Conservation (phyloP, 1,140 invertebrate genomes). For the Plutomurus gul region DNA sequence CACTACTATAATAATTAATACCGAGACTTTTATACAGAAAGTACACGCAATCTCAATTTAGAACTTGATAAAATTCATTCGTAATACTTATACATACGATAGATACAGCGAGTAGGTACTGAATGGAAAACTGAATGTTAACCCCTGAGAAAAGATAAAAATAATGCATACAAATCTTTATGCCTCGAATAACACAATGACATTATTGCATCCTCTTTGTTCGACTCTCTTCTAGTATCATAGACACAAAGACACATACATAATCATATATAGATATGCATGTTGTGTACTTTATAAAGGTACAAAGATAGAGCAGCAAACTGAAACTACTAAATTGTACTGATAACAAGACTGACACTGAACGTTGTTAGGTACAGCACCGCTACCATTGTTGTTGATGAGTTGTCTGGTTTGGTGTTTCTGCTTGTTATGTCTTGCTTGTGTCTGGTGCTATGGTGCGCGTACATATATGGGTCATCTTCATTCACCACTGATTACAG, state of each 20-base stretch:
- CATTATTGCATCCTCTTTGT: background rate
- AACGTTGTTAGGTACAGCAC: background rate
- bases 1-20: too few relatives aligned
- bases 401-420: too few relatives aligned
- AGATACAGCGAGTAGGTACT: background rate
- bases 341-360: background rate
- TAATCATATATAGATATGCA: background rate
- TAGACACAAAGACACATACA: background rate
- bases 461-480: conserved; percentile 1
- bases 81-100: background rate
- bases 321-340: background rate
- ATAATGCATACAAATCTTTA: background rate
- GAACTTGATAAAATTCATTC: background rate
- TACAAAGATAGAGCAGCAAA: too few relatives aligned
- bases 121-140: background rate
- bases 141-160: background rate
- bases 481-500: conserved; percentile 13
- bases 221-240: too few relatives aligned
- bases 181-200: background rate
- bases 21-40: too few relatives aligned
- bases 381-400: background rate
- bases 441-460: background rate
- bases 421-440: background rate
- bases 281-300: too few relatives aligned
- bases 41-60: background rate